Conservation (phyloP, 2,113 vertebrate genomes). For the Mastomys natalensis region DNA sequence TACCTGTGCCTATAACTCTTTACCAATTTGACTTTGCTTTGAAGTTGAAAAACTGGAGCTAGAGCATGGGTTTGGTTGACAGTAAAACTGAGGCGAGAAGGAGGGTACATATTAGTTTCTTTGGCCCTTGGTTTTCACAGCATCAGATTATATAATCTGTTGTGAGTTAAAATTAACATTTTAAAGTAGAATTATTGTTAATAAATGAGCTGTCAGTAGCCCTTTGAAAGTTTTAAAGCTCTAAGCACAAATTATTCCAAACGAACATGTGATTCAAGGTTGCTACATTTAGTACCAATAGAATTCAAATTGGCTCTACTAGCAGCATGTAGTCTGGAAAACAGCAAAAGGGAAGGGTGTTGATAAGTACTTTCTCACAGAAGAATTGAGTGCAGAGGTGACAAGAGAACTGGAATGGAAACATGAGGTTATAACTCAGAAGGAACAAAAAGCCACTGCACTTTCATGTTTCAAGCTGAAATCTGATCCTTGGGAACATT, state of each 20-base stretch:
- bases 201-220: slow-evolving; percentile 46
- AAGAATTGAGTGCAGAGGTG: slow-evolving; percentile 12
- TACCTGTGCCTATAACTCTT: background rate
- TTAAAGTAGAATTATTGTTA: slow-evolving; percentile 44
- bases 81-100: background rate
- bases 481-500: slow-evolving; percentile 38
- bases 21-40: background rate
- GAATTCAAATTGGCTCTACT: slow-evolving; percentile 52
- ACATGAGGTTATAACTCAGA: slow-evolving; percentile 19
- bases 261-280: slow-evolving; percentile 46
- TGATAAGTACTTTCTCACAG: slow-evolving; percentile 55
- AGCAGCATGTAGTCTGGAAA: slow-evolving; percentile 49
- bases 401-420: slow-evolving; percentile 24
- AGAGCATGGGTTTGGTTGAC: background rate
- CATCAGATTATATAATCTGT: slow-evolving; percentile 24
- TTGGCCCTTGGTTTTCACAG: background rate
- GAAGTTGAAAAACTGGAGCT: background rate
- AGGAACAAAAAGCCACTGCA: slow-evolving; percentile 18
- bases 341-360: slow-evolving; percentile 38
- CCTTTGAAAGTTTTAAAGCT: slow-evolving; percentile 52
- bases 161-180: slow-evolving; percentile 33
- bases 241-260: slow-evolving; percentile 53
- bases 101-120: background rate
- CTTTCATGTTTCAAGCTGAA: slow-evolving; percentile 57
- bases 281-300: slow-evolving; percentile 26